Evolutionary conservation across 2,113 vertebrate species (phyloP).

Genomic region (Agapornis roseicollis): DNA sequence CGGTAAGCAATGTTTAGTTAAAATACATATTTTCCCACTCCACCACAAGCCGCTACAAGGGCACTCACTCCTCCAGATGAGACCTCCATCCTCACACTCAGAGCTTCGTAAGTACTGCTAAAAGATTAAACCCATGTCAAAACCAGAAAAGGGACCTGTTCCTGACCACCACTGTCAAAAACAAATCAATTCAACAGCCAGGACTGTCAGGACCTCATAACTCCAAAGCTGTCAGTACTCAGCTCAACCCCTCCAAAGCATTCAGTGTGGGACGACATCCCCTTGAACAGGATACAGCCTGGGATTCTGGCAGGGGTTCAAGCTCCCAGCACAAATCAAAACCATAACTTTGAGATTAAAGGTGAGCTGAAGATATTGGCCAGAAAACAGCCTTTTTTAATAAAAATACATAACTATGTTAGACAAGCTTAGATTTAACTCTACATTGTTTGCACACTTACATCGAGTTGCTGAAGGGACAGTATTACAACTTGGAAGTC

Average conservation of each 20-base stretch:
- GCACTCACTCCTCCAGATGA: background rate
- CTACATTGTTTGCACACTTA: rapidly evolving
- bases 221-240: background rate
- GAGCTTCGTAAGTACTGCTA: background rate
- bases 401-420: background rate
- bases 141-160: background rate
- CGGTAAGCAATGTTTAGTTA: background rate
- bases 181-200: background rate
- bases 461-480: background rate
- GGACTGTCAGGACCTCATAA: background rate
- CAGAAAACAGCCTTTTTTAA: background rate
- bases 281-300: background rate
- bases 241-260: background rate
- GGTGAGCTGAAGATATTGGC: background rate
- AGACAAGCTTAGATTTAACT: background rate
- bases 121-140: background rate
- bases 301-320: background rate
- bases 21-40: background rate
- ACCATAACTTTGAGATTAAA: background rate
- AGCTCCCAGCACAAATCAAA: background rate
- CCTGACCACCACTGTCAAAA: background rate
- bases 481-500: background rate
- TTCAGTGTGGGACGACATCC: background rate
- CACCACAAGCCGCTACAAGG: background rate
- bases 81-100: background rate